Conservation (phyloP, 2,888 invertebrate genomes). For the Nebria brevicollis region DNA sequence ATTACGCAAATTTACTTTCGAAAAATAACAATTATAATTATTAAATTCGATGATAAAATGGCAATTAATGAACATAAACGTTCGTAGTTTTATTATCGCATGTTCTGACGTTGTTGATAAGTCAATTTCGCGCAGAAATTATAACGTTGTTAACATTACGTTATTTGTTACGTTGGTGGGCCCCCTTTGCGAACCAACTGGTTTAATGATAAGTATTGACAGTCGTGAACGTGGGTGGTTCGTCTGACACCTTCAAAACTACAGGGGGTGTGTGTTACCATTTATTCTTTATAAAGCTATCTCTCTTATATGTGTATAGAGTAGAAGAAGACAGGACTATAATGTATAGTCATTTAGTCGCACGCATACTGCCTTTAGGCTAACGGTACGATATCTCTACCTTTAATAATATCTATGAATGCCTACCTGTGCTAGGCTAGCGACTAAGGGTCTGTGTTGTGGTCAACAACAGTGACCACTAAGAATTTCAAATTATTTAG, state of each 20-base stretch:
- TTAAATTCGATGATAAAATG: too few species aligned
- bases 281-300: background rate
- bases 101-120: background rate
- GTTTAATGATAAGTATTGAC: conserved; percentile 41
- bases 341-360: too few species aligned
- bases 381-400: background rate
- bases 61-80: too few species aligned
- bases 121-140: background rate
- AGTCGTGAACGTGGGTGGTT: conserved; percentile 30
- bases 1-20: too few species aligned
- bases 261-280: conserved; percentile 21
- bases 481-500: background rate
- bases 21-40: too few species aligned
- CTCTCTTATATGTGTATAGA: background rate
- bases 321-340: background rate
- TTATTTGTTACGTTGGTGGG: background rate
- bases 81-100: background rate
- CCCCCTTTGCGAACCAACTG: conserved; percentile 9
- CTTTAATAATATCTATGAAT: background rate
- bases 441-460: background rate
- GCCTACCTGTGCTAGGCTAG: background rate
- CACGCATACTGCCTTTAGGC: background rate
- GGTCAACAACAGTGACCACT: conserved; percentile 6
- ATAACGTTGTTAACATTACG: background rate
- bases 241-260: conserved; percentile 23